Conservation (phyloP, 2,888 invertebrate species). For the Dolomedes plantarius region DNA sequence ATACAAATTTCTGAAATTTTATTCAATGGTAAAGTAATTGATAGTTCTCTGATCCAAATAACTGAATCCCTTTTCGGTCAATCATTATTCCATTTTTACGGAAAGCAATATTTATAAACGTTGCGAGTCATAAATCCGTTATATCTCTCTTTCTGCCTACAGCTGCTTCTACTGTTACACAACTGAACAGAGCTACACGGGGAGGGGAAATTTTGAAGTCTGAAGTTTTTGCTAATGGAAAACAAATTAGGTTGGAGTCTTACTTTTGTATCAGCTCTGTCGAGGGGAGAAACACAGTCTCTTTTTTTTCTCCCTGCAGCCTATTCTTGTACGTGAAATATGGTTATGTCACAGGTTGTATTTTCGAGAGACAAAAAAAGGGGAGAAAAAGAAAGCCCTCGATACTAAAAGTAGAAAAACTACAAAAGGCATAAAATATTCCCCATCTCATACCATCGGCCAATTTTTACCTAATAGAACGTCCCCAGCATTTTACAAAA, state of each 20-base stretch:
- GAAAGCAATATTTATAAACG: too few species aligned
- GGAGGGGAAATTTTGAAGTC: neutral
- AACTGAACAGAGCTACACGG: neutral
- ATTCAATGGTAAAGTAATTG: too few species aligned
- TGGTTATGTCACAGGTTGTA: conserved; percentile 64
- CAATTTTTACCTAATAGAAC: neutral
- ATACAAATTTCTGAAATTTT: too few species aligned
- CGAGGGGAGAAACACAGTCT: neutral
- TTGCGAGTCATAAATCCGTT: too few species aligned
- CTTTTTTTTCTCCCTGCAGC: neutral
- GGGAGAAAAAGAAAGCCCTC: neutral
- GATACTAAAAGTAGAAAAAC: neutral
- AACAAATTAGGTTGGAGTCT: neutral
- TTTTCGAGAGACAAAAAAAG: conserved; percentile 44
- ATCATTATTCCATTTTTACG: too few species aligned
- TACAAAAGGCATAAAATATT: neutral
- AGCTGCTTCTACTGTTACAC: too few species aligned
- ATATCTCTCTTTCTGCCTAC: too few species aligned
- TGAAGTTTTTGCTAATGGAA: conserved; percentile 1
- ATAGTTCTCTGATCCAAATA: too few species aligned
- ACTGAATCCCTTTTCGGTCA: too few species aligned
- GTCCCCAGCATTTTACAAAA: neutral
- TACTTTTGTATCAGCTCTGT: neutral
- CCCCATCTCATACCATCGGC: neutral
- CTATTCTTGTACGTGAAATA: conserved; percentile 41